Evolutionary conservation across 2,113 vertebrate species (phyloP), one percentile per base, ranked within the genome.

Genomic region (Uropsilus gracilis): DNA sequence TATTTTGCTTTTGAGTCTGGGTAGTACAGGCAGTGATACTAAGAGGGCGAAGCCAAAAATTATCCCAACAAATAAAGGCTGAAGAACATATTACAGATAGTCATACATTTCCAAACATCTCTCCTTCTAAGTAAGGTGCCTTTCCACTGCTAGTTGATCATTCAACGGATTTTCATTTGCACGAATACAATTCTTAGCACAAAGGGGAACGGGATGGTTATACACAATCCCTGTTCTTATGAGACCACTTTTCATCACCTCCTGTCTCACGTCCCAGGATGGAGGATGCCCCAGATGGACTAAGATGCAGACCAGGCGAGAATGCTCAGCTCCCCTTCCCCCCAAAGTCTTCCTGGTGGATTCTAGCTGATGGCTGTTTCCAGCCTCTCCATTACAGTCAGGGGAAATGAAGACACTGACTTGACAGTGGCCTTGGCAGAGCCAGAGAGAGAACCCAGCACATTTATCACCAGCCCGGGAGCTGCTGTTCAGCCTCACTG

Each of bases 401-500:
- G 5, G 37, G 78, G 39, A 89, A 81, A 95, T 87, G 87, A 89
- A 96, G 95, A 96, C 16, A 68, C 48, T 17, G 53, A 14, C n/a
- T 13, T 73, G 80, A 94, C 83, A 90, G 50, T 63, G 90, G 91
- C 34, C 75, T 86, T 82, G 93, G 83, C 37, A 80, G 94, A 93
- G 75, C 80, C 71, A 55, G 66, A 12, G 26, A 68, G 14, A 92
- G 48, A 69, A 37, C 80, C 50, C 84, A 75, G 83, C 24, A 69
- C 61, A 96, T 94, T 96, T 53, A 95, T 96, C 89, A 96, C 78
- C 64, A 76, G 75, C 75, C 30, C 3, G 26, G 64, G 34, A 93
- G 76, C 82, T n/a, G 71, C 93, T 16, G 55, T 91, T 96, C 93
- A 87, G 87, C 93, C 89, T 93, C 76, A 66, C 64, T 94, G 95